These are phyloP conservation scores for Drosophila birchii DNA, from an alignment of 2,888 invertebrate genomes.

Conservation along the genomic window DNA sequence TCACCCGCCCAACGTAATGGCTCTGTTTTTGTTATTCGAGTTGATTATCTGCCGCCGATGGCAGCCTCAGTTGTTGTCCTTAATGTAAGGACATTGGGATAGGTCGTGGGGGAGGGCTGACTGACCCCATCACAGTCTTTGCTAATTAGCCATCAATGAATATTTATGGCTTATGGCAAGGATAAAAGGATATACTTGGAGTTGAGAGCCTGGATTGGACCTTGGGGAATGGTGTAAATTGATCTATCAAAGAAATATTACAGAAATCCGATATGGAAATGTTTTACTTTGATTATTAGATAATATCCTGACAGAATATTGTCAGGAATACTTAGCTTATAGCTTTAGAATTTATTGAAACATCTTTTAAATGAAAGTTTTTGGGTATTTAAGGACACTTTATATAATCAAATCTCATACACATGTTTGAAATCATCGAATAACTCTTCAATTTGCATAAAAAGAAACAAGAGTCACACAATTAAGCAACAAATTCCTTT, in stretches of 20 bases:
- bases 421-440: not conserved
- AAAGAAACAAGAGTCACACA: not conserved
- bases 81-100: slow-evolving; percentile 9
- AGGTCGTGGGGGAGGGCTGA: not conserved
- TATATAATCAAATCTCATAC: no score
- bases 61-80: slow-evolving; percentile 43
- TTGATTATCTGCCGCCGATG: slow-evolving; percentile 61
- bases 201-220: slow-evolving; percentile 8
- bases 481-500: not conserved
- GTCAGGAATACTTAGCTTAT: no score
- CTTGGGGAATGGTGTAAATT: not conserved
- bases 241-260: not conserved
- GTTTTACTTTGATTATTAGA: not conserved
- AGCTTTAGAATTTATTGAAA: no score
- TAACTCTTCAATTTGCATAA: not conserved
- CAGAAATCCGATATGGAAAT: not conserved
- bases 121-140: slow-evolving; percentile 29
- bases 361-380: no score
- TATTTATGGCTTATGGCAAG: slow-evolving; percentile 58
- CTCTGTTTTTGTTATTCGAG: slow-evolving; percentile 49
- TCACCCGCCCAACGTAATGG: not conserved
- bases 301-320: not conserved
- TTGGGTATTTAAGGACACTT: no score
- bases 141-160: slow-evolving; percentile 69
- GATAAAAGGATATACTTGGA: slow-evolving; percentile 6